Conservation (phyloP, 2,797 vertebrate genomes). For the Alfaro cultratus region DNA sequence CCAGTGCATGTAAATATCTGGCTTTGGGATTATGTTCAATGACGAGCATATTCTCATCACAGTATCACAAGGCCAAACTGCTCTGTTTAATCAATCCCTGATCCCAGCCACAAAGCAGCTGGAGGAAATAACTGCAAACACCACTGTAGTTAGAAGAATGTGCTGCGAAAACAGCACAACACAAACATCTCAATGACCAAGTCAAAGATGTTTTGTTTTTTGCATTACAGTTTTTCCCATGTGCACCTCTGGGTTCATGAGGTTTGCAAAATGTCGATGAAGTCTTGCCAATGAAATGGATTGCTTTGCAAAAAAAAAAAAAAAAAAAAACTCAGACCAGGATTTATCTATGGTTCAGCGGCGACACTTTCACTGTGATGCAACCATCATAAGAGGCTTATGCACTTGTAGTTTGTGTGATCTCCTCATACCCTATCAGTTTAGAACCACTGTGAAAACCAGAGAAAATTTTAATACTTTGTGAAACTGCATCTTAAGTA, state of each 20-base stretch:
- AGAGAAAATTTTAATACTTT: background rate
- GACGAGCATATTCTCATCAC: background rate
- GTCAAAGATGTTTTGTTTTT: background rate
- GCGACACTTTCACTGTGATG: slow-evolving; percentile 32
- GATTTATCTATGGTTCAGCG: slow-evolving; percentile 24
- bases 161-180: background rate
- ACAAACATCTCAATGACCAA: background rate
- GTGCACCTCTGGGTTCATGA: background rate
- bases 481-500: slow-evolving; percentile 1
- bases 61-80: background rate
- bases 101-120: background rate
- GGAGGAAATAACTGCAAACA: background rate
- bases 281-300: slow-evolving; percentile 1
- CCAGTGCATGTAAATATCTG: background rate
- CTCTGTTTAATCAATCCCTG: background rate
- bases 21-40: background rate
- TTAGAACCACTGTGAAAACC: background rate
- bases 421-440: slow-evolving; percentile 26
- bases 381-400: slow-evolving; percentile 53
- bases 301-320: slow-evolving; percentile 27
- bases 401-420: slow-evolving; percentile 35
- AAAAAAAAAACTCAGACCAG: slow-evolving; percentile 15
- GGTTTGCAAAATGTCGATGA: slow-evolving; percentile 4
- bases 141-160: background rate
- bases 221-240: background rate